These are phyloP conservation scores for Planococcus citri DNA, from an alignment of 1,140 invertebrate genomes.

Conservation along the genomic window DNA sequence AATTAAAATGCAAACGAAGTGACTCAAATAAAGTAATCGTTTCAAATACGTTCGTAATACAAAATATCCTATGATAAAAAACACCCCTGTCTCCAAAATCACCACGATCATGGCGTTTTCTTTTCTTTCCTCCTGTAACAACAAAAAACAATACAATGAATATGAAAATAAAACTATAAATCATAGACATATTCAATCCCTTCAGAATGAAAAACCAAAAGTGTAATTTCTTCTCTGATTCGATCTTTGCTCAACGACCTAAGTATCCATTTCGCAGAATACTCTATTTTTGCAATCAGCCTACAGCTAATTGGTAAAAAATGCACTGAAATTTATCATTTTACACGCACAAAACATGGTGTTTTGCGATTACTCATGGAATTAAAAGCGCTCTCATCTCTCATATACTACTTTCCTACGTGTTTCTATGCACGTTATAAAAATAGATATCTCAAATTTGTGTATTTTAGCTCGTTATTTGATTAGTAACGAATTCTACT, in stretches of 20 bases:
- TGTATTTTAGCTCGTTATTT: slow-evolving; percentile 10
- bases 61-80: not conserved
- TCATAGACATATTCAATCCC: no score
- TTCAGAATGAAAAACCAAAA: no score
- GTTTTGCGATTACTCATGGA: not conserved
- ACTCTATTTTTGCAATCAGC: no score
- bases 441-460: slow-evolving; percentile 15
- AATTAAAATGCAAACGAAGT: not conserved
- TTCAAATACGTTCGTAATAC: not conserved
- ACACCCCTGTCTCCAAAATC: not conserved
- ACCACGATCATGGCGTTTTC: no score
- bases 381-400: not conserved
- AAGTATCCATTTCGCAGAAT: no score
- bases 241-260: no score
- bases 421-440: not conserved
- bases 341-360: not conserved
- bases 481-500: slow-evolving; percentile 14
- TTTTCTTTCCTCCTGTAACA: no score
- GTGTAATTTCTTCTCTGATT: no score
- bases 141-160: no score
- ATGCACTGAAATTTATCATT: no score
- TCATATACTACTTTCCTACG: not conserved
- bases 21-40: not conserved
- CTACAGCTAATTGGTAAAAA: no score
- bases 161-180: no score